A percentile compares a stretch with the other conserved stretches of the same genome.
phyloP scores from a whole-genome alignment of 2,888 invertebrate species.

The Sphaerophoria rueppellii region DNA sequence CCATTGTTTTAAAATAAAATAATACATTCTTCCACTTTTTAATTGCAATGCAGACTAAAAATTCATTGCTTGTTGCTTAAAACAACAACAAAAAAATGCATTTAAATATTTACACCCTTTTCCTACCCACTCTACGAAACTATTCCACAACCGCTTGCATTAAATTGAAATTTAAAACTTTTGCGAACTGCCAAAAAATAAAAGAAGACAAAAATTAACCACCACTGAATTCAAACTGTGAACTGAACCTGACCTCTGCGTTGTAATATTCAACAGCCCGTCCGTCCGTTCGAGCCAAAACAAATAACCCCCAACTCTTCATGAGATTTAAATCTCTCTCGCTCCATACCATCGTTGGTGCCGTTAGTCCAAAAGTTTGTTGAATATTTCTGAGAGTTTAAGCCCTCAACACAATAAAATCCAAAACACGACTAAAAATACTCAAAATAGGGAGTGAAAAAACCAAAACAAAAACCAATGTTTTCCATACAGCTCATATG shows the following conservation, averaged over 20 bases:
- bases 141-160: constrained; percentile 26
- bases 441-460: neutral
- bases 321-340: constrained; percentile 36
- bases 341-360: neutral
- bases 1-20: too few relatives aligned
- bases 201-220: constrained; percentile 11
- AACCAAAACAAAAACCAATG: constrained; percentile 26
- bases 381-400: constrained; percentile 5
- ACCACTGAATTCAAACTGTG: constrained; percentile 40
- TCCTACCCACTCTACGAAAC: neutral
- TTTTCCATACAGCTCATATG: constrained; percentile 43
- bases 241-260: constrained; percentile 27
- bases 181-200: neutral
- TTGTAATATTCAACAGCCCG: constrained; percentile 21
- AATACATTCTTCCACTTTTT: too few relatives aligned
- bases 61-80: too few relatives aligned
- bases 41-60: too few relatives aligned
- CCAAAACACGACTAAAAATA: neutral
- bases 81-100: too few relatives aligned
- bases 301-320: constrained; percentile 40
- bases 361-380: neutral
- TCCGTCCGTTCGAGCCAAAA: neutral
- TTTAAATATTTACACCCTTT: too few relatives aligned
- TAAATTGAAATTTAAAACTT: constrained; percentile 46
- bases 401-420: constrained; percentile 14